phyloP scores from a whole-genome alignment of 2,797 vertebrate species.

The Anolis apletophallus region DNA sequence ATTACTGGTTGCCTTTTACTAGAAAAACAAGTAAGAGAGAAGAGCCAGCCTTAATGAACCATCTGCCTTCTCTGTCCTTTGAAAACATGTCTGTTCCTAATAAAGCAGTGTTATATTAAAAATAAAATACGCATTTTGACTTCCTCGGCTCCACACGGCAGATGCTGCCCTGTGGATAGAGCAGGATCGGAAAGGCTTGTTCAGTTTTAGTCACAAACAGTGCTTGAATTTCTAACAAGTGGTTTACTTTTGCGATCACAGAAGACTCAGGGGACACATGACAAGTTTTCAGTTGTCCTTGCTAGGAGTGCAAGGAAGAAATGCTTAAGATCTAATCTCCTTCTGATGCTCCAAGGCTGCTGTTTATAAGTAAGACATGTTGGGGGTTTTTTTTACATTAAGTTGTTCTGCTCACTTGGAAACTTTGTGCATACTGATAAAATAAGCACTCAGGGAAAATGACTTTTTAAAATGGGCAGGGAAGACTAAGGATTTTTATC shows the following conservation, averaged over 20 bases:
- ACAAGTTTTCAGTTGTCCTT: neutral
- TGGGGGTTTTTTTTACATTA: neutral
- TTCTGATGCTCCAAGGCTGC: neutral
- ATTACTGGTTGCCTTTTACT: constrained; percentile 26
- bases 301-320: neutral
- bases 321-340: neutral
- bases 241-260: neutral
- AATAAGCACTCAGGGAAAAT: neutral
- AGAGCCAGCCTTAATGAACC: constrained; percentile 16
- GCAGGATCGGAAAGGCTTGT: neutral
- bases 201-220: neutral
- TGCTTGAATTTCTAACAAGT: neutral
- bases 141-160: constrained; percentile 13
- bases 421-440: neutral
- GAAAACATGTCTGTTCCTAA: constrained; percentile 23
- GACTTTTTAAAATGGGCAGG: neutral
- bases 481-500: neutral
- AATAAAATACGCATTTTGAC: constrained; percentile 19
- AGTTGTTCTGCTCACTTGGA: neutral
- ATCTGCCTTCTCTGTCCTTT: constrained; percentile 35
- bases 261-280: neutral
- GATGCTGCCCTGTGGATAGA: constrained; percentile 4
- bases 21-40: constrained; percentile 26
- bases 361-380: neutral
- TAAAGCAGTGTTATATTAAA: constrained; percentile 21